phyloP scores from a whole-genome alignment of 2,888 invertebrate species.

The Pachydiplax longipennis region DNA sequence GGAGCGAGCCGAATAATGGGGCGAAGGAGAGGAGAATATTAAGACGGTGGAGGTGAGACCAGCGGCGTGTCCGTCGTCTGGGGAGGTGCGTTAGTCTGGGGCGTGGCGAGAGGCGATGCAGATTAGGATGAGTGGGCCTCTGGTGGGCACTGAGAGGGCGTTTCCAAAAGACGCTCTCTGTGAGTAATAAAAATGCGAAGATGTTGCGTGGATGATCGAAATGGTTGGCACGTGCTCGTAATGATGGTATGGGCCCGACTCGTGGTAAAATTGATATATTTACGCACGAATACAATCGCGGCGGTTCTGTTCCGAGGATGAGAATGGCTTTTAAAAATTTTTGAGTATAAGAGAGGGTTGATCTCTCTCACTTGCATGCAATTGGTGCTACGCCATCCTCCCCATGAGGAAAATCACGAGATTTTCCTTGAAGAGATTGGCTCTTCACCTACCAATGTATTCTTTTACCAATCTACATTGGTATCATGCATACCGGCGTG shows the following conservation, averaged over 20 bases:
- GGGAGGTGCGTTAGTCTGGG: not conserved
- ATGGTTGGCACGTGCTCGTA: not conserved
- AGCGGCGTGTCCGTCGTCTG: not conserved
- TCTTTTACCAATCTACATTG: too few species aligned
- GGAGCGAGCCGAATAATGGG: not conserved
- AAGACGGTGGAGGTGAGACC: not conserved
- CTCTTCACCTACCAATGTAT: too few species aligned
- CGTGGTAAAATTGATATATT: too few species aligned
- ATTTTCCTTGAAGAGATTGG: too few species aligned
- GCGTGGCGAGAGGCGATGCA: not conserved
- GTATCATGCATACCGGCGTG: too few species aligned
- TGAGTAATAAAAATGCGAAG: not conserved
- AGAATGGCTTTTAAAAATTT: too few species aligned
- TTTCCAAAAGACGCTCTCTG: not conserved
- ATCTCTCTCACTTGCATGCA: too few species aligned
- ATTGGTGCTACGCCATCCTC: too few species aligned
- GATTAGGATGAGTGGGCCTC: not conserved
- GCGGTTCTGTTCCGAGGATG: too few species aligned
- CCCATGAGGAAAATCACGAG: too few species aligned
- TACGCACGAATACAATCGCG: too few species aligned
- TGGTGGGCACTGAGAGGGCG: slow-evolving; percentile 15
- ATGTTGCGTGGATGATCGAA: not conserved
- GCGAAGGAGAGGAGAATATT: not conserved
- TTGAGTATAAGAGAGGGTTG: too few species aligned
- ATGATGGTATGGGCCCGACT: not conserved